These are phyloP conservation scores for Drosophila lacertosa DNA, from an alignment of 1,140 invertebrate species.

Conservation along the genomic window DNA sequence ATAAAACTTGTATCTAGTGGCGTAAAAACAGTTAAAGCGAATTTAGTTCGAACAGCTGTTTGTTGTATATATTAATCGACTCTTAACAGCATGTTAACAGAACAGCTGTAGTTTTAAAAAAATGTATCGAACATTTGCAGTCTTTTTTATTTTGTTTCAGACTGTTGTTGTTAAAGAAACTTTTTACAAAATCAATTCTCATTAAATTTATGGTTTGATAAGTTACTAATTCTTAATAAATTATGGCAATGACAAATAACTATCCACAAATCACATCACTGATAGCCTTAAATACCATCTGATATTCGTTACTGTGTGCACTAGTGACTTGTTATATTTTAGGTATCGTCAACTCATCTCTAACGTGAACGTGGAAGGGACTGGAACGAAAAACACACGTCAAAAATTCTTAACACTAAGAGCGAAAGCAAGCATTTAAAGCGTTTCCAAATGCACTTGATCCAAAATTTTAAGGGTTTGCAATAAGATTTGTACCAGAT, in stretches of 20 bases:
- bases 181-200: too few relatives aligned
- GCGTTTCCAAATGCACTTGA: constrained; percentile 27
- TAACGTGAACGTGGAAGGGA: constrained; percentile 60
- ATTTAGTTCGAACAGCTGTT: not conserved
- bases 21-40: too few relatives aligned
- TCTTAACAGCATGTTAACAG: not conserved
- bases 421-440: constrained; percentile 28
- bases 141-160: not conserved
- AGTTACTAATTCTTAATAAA: too few relatives aligned
- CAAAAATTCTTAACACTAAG: constrained; percentile 53
- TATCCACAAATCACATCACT: not conserved
- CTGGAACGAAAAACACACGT: constrained; percentile 68
- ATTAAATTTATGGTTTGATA: too few relatives aligned
- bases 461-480: constrained; percentile 26
- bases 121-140: not conserved
- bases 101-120: not conserved
- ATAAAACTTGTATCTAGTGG: too few relatives aligned
- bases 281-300: not conserved
- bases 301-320: not conserved
- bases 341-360: constrained; percentile 12
- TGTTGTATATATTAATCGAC: not conserved
- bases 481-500: constrained; percentile 4
- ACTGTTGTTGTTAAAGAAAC: not conserved
- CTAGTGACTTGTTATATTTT: not conserved
- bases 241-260: too few relatives aligned